Conservation (phyloP, 1,140 invertebrate species). For the Drosophila nigromelanica region DNA sequence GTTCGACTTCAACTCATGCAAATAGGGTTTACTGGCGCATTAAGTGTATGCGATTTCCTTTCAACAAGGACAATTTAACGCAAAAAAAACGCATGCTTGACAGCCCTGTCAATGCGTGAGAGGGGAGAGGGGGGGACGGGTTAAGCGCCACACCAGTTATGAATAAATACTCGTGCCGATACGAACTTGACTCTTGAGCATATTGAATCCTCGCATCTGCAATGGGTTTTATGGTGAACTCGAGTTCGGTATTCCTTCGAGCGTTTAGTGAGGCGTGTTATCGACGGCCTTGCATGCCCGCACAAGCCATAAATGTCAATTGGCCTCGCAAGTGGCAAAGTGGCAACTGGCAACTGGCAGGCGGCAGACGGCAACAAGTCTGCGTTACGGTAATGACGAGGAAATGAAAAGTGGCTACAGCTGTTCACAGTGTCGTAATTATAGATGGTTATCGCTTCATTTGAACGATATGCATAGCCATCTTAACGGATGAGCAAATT, state of each 20-base stretch:
- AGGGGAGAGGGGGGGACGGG: slow-evolving; percentile 1
- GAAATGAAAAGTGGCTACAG: slow-evolving; percentile 52
- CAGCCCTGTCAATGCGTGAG: slow-evolving; percentile 64
- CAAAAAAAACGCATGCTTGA: slow-evolving; percentile 75
- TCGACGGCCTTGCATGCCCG: slow-evolving; percentile 70
- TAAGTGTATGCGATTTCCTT: slow-evolving; percentile 78
- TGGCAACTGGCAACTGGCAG: slow-evolving; percentile 15
- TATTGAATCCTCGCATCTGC: slow-evolving; percentile 25
- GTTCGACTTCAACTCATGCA: slow-evolving; percentile 49
- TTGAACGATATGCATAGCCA: slow-evolving; percentile 28
- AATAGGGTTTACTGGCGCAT: slow-evolving; percentile 70
- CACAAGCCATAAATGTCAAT: slow-evolving; percentile 80
- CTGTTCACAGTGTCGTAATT: slow-evolving; percentile 46
- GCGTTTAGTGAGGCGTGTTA: slow-evolving; percentile 69
- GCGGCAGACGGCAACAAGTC: slow-evolving; percentile 39
- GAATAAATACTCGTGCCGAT: slow-evolving; percentile 59
- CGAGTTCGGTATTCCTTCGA: slow-evolving; percentile 21
- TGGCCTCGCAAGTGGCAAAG: slow-evolving; percentile 42
- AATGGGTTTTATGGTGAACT: slow-evolving; percentile 1
- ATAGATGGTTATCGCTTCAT: slow-evolving; percentile 48
- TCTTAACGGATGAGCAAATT: slow-evolving; percentile 2
- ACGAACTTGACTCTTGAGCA: slow-evolving; percentile 38
- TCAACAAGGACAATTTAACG: slow-evolving; percentile 78
- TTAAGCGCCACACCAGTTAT: slow-evolving; percentile 60
- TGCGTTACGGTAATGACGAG: slow-evolving; percentile 36